Percentiles rank a stretch among this genome's conserved stretches.
Conservation (phyloP, 2,113 vertebrate species). For the Columba livia region DNA sequence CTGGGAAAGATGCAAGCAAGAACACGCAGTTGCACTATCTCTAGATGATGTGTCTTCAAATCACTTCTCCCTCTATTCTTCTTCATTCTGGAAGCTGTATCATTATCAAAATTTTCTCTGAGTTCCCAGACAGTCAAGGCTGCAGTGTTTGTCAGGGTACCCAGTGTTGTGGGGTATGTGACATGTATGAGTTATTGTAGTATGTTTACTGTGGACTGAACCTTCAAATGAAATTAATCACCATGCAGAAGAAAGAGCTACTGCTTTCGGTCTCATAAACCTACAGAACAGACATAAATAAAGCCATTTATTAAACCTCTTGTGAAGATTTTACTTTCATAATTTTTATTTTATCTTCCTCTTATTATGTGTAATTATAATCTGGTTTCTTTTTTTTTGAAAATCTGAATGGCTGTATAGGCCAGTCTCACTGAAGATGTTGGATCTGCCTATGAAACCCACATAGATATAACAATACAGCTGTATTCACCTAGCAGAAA, state of each 20-base stretch:
- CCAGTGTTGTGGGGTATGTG: background rate
- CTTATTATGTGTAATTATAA: background rate
- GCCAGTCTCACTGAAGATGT: background rate
- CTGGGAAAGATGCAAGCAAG: background rate
- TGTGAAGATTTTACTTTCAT: background rate
- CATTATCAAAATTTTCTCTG: background rate
- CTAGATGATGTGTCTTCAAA: background rate
- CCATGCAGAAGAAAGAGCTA: background rate
- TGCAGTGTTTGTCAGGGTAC: background rate
- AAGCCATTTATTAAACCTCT: background rate
- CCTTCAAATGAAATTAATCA: background rate
- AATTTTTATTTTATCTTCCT: background rate
- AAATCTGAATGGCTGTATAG: background rate
- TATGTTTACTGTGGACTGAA: background rate
- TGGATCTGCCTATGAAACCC: background rate
- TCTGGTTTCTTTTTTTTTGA: background rate
- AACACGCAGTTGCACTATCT: background rate
- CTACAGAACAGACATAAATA: background rate
- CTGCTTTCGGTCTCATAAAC: background rate
- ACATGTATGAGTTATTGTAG: background rate
- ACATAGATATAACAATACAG: background rate
- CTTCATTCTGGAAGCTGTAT: background rate
- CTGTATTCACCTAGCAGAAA: background rate
- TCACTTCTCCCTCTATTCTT: background rate
- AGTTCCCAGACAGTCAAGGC: background rate